A percentile compares a stretch with the other conserved stretches of the same genome.
Conservation (phyloP, 2,888 invertebrate genomes). For the Meliscaeva auricollis region DNA sequence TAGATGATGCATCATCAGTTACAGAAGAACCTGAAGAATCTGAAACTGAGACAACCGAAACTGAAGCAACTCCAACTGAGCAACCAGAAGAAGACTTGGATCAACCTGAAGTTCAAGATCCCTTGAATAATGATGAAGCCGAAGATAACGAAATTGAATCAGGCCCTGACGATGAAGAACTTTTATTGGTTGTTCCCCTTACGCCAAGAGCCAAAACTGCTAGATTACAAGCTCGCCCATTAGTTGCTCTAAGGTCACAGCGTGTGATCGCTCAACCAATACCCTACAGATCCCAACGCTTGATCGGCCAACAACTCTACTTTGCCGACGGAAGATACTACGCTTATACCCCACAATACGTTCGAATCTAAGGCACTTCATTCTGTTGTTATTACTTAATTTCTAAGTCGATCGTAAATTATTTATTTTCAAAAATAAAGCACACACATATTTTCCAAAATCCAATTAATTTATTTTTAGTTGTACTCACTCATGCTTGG, state of each 20-base stretch:
- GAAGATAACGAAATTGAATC: slow-evolving; percentile 60
- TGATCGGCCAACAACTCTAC: slow-evolving; percentile 51
- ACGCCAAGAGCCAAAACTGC: slow-evolving; percentile 19
- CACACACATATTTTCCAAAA: slow-evolving; percentile 29
- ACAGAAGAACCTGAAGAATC: slow-evolving; percentile 30
- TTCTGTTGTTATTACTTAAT: background rate
- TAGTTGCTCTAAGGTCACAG: slow-evolving; percentile 1
- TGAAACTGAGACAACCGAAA: slow-evolving; percentile 15
- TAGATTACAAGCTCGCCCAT: slow-evolving; percentile 48
- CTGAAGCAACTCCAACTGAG: slow-evolving; percentile 24
- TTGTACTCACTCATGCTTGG: background rate
- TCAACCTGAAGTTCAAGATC: slow-evolving; percentile 45
- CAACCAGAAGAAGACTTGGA: slow-evolving; percentile 27
- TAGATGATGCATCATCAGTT: background rate
- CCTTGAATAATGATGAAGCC: slow-evolving; percentile 46
- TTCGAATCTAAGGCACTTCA: slow-evolving; percentile 29
- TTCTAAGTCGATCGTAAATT: slow-evolving; percentile 49
- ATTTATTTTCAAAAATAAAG: slow-evolving; percentile 54
- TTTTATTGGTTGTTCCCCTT: slow-evolving; percentile 41
- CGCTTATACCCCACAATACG: slow-evolving; percentile 58
- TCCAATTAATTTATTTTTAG: slow-evolving; percentile 67
- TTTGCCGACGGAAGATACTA: slow-evolving; percentile 60
- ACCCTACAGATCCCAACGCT: slow-evolving; percentile 37
- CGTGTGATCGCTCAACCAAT: slow-evolving; percentile 30
- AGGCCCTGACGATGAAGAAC: slow-evolving; percentile 40